A percentile compares a stretch with the other conserved stretches of the same genome.
Evolutionary conservation across 2,888 invertebrate species (phyloP).

Genomic region (Macrosoma leucophasiata): DNA sequence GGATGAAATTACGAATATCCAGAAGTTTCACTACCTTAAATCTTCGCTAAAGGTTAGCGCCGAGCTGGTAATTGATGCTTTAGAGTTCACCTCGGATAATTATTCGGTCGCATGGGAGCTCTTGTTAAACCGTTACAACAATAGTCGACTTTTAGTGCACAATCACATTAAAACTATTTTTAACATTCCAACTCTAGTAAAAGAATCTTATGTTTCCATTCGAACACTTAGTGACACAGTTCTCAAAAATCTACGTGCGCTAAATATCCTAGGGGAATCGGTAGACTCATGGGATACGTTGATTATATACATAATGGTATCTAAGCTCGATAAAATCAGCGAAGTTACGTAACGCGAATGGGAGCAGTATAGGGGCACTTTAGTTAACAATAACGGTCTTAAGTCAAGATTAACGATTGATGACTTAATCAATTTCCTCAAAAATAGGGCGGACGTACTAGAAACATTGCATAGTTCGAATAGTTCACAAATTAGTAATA

Average conservation of each 20-base stretch:
- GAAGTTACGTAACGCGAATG: conserved; percentile 22
- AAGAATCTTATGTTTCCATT: conserved; percentile 16
- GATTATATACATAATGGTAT: conserved; percentile 16
- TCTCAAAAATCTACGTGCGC: conserved; percentile 19
- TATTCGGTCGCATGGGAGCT: conserved; percentile 5
- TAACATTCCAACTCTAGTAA: conserved; percentile 9
- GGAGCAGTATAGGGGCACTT: conserved; percentile 12
- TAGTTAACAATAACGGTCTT: not conserved
- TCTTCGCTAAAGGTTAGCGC: too few species aligned
- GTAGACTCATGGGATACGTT: conserved; percentile 16
- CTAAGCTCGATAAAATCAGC: conserved; percentile 23
- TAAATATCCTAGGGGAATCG: conserved; percentile 17
- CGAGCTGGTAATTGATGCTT: conserved; percentile 4
- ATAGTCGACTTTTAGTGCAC: conserved; percentile 9
- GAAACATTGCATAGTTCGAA: conserved; percentile 1
- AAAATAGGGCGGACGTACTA: conserved; percentile 7
- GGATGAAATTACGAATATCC: conserved; percentile 8
- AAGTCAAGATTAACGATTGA: not conserved
- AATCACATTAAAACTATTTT: conserved; percentile 21
- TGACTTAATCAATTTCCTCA: conserved; percentile 3
- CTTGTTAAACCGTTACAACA: conserved; percentile 10
- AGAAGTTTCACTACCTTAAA: conserved; percentile 1
- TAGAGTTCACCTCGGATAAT: not conserved
- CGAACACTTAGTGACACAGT: conserved; percentile 18
- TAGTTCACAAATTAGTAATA: too few species aligned